Percentiles rank a stretch among this genome's conserved stretches.
phyloP scores from a whole-genome alignment of 1,140 invertebrate species.

The Mercenaria mercenaria region DNA sequence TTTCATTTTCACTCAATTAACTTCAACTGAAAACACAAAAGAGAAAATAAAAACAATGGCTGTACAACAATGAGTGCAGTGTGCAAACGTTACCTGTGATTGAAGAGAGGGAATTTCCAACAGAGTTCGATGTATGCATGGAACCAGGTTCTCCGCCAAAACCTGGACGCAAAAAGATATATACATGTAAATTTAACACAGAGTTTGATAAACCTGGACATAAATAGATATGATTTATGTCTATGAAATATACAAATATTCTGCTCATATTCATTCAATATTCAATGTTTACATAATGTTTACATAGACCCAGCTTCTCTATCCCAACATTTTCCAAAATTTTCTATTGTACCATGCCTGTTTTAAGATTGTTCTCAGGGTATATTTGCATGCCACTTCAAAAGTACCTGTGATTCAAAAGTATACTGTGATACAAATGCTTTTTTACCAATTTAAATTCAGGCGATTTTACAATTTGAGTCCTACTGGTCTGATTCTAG shows the following conservation, averaged over 20 bases:
- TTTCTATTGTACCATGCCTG: too few relatives aligned
- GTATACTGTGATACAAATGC: too few relatives aligned
- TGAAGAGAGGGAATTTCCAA: slow-evolving; percentile 40
- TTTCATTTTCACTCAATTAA: neutral
- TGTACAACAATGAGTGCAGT: slow-evolving; percentile 1
- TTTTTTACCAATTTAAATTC: too few relatives aligned
- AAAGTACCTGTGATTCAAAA: too few relatives aligned
- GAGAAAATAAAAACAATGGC: neutral
- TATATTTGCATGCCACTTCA: too few relatives aligned
- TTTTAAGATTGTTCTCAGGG: too few relatives aligned
- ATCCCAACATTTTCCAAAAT: too few relatives aligned
- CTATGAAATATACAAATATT: neutral
- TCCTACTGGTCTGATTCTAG: too few relatives aligned
- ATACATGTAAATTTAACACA: neutral
- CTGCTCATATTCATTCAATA: too few relatives aligned
- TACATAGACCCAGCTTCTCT: too few relatives aligned
- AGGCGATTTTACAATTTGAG: too few relatives aligned
- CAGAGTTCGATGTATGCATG: slow-evolving; percentile 41
- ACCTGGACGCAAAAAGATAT: slow-evolving; percentile 3
- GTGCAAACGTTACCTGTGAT: slow-evolving; percentile 48
- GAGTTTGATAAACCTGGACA: neutral
- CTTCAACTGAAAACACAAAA: neutral
- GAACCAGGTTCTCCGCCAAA: slow-evolving; percentile 39
- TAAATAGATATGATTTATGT: neutral
- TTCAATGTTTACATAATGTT: too few relatives aligned